Base-by-base conservation (phyloP, 2,888 invertebrate genomes). In the Erebia ligea region DNA sequence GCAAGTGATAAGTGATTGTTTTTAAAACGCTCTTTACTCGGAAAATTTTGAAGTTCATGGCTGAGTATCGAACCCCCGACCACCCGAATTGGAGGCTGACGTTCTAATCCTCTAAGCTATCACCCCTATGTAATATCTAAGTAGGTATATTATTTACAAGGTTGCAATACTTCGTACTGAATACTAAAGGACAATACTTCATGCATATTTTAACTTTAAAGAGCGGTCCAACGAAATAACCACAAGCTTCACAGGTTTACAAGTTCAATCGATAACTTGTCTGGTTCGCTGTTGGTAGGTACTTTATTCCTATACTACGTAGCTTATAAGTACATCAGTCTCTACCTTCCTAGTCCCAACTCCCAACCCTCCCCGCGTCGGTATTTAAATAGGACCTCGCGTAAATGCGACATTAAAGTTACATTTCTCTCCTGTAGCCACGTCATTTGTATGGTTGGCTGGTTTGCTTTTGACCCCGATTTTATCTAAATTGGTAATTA, bases 221-320 rank as follows among this genome's bases (percentile, higher is more conserved):
- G 15, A 61, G 61, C 42, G 34, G 10, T n/a, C 61, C 17, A 40
- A 42, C 61, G 1, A 5, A 17, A 19, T 42, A 40, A 10, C 52
- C 13, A 15, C 52, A 52, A 52, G 2, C 34, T 25, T 21, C 45
- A 11, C 42, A 17, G 42, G n/a, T 58, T 34, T 34, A 67, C 45
- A 48, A 48, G 21, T 13, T 21, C 25, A 58, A 67, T 67, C 67
- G 34, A 67, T 67, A 67, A 25, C 5, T 21, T 57, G 66, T 66
- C 66, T 66, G 66, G 21, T 15, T 58, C n/a, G 17, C 56, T 45
- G 42, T 52, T 34, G 25, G n/a, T 58, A 54, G 8, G 0, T 25
- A 56, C 21, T 21, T 19, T 25, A 25, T 34, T 2, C 13, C 17
- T 13, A 56, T 19, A 25, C 15, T 65, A 40, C 17, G 0, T 65